phyloP scores from a whole-genome alignment of 2,797 vertebrate genomes.

The Poecilia wingei region DNA sequence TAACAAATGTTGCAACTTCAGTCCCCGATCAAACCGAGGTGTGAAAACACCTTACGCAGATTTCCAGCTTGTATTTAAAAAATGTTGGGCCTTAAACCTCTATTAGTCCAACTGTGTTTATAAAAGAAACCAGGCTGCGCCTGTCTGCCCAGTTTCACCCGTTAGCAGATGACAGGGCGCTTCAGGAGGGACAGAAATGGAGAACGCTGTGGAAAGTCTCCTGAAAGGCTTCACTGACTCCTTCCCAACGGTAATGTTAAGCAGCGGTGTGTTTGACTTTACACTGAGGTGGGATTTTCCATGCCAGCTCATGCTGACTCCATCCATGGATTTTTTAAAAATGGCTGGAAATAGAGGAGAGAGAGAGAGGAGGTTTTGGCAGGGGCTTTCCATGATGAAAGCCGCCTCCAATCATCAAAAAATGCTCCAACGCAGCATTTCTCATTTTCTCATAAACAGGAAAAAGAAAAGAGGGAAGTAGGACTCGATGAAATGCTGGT shows the following conservation, averaged over 20 bases:
- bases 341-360: slow-evolving; percentile 46
- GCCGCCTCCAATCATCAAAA: slow-evolving; percentile 30
- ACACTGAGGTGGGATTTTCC: slow-evolving; percentile 74
- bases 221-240: slow-evolving; percentile 63
- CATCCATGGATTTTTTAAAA: slow-evolving; percentile 37
- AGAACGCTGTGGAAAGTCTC: slow-evolving; percentile 24
- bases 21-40: no score
- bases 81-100: neutral
- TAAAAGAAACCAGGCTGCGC: slow-evolving; percentile 43
- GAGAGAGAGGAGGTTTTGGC: slow-evolving; percentile 40
- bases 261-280: slow-evolving; percentile 56
- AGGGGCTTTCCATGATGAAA: slow-evolving; percentile 59
- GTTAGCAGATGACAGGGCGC: slow-evolving; percentile 55
- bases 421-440: slow-evolving; percentile 21
- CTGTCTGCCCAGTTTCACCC: slow-evolving; percentile 32
- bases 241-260: slow-evolving; percentile 48
- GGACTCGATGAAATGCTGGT: neutral
- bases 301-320: slow-evolving; percentile 73
- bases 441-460: slow-evolving; percentile 37
- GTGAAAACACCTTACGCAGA: neutral
- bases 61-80: neutral
- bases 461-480: slow-evolving; percentile 51
- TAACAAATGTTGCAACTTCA: neutral
- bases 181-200: slow-evolving; percentile 28
- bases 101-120: slow-evolving; percentile 42